Evolutionary conservation across 2,113 vertebrate genomes (phyloP), one percentile per base, ranked within the genome.

Genomic region (Hylia prasina): DNA sequence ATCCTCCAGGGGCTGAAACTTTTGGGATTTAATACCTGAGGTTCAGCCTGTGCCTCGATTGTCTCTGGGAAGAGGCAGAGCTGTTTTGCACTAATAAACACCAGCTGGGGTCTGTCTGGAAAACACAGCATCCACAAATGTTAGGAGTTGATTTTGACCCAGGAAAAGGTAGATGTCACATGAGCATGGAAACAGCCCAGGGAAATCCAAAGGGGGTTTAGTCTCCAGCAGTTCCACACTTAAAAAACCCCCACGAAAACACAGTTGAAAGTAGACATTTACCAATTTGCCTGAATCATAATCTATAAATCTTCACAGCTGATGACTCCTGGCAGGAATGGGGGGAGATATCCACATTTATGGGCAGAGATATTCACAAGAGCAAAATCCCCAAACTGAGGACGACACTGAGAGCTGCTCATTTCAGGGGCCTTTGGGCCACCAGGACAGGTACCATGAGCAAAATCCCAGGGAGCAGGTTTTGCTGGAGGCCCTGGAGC

Each of bases 361-460:
- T 31, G 54, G 30, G 39, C 58, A 54, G 33, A 76, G 21, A 39
- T 19, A 44, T 28, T 45, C 39, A 44, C 48, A 16, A 37, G 16
- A 50, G 15, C 25, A 30, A 82, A 45, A 65, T 1, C 35, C 57
- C 63, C 25, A 47, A 45, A 18, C 8, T 8, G 10, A 60, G 5
- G 48, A 30, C 28, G 6, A 7, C 22, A 15, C 17, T 10, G 25
- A 24, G 21, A 54, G 9, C 16, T 56, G 24, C 35, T 70, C 6
- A 4, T n/a, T 69, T 33, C 64, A 14, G 6, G 53, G 54, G 33
- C 16, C 5, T 72, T 53, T 37, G 50, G n/a, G 40, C 58, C 50
- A 28, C 42, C 0, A 1, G n/a, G 56, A 14, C 37, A 53, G 6
- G 37, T 24, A 21, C 42, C 37, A 24, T 2, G 4, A 48, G 10